A percentile compares a stretch with the other conserved stretches of the same genome.
phyloP scores from a whole-genome alignment of 2,113 vertebrate genomes.

The Phrynosoma blainvillii region DNA sequence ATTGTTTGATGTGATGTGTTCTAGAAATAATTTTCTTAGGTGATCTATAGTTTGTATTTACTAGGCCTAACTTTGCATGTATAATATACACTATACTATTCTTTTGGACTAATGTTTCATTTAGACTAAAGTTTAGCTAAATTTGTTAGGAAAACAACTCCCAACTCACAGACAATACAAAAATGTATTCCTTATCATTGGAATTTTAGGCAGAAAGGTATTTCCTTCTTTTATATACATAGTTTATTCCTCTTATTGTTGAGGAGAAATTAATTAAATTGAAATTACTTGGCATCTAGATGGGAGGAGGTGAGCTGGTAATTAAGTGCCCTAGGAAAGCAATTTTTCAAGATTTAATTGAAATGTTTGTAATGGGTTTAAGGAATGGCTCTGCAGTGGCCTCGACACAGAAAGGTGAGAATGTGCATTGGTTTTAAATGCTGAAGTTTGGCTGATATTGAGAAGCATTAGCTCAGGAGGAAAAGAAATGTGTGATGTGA shows the following conservation, averaged over 20 bases:
- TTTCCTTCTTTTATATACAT: background rate
- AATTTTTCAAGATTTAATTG: slow-evolving; percentile 50
- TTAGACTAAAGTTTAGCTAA: background rate
- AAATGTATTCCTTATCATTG: background rate
- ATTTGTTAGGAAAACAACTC: background rate
- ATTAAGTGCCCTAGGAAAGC: slow-evolving; percentile 45
- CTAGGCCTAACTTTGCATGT: background rate
- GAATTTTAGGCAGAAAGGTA: background rate
- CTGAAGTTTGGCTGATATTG: slow-evolving; percentile 23
- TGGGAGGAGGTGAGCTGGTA: slow-evolving; percentile 38
- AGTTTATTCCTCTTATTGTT: background rate
- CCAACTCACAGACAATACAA: no score
- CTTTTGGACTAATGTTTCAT: background rate
- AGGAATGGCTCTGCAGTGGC: slow-evolving; percentile 28
- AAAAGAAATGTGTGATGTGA: background rate
- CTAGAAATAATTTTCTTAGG: background rate
- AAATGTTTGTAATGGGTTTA: slow-evolving; percentile 49
- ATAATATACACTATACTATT: background rate
- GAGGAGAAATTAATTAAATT: slow-evolving; percentile 25
- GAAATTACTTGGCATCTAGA: slow-evolving; percentile 26
- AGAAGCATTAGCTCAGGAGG: slow-evolving; percentile 21
- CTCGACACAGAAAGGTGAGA: background rate
- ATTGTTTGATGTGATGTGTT: background rate
- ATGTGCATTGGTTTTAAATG: slow-evolving; percentile 46
- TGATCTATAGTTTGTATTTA: background rate